Base-by-base conservation (phyloP, 2,113 vertebrate genomes). In the Cryptotis parvus region DNA sequence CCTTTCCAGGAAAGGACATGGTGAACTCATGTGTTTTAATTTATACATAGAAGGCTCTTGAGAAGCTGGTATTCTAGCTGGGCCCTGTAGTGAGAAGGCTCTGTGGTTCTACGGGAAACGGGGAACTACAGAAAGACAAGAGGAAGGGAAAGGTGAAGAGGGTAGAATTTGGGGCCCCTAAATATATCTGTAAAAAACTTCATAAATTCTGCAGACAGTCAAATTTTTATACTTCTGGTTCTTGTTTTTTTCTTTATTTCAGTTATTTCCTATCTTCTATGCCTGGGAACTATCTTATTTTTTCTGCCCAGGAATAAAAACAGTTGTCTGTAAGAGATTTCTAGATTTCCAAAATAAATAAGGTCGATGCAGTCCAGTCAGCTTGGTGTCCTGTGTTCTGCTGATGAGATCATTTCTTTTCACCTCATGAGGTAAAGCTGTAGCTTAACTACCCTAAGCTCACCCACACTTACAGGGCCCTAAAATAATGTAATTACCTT, bases 211-310 rank as follows among this genome's bases (percentile, higher is more conserved):
- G 43, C 31, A 39, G 2, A 6, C 14, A 49, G 43, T 33, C 27
- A 33, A 12, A 84, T 84, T 78, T n/a, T 69, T 81, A 37, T 66
- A 93, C 80, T 58, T 78, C 27, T 22, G 3, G 24, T 16, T 79
- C 29, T 93, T 27, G 41, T 82, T 77, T n/a, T n/a, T n/a, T 94
- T 91, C 49, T 41, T 84, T 72, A 45, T 87, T 87, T 90, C 43
- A 45, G 35, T 22, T 81, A 74, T 8, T 84, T 91, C 61, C 83
- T 65, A 0, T 63, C 85, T 84, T 43, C 58, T 6, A 85, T 86
- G 12, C 4, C 10, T 37, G 33, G 65, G 31, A 26, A 33, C 12
- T 33, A n/a, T 9, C 9, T 0, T 76, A 24, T 26, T 33, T 16
- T 55, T 85, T 79, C 74, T 73, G 69, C 45, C 33, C 78, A 35